These are phyloP conservation scores for Anagrus nilaparvatae DNA, from an alignment of 1,140 invertebrate species.

Conservation along the genomic window DNA sequence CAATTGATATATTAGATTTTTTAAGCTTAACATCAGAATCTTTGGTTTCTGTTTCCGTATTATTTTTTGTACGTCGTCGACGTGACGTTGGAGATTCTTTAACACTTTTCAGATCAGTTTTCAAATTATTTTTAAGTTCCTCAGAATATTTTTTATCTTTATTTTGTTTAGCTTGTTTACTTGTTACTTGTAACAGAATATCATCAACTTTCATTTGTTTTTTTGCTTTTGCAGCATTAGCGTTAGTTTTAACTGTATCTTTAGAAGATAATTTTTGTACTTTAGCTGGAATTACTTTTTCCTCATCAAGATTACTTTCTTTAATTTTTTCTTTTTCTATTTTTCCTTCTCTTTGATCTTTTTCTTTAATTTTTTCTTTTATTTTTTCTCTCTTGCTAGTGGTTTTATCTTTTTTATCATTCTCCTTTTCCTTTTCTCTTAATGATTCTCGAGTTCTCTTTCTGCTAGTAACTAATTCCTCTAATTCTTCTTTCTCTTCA, in stretches of 20 bases:
- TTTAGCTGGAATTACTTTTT: constrained; percentile 8
- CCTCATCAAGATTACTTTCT: constrained; percentile 31
- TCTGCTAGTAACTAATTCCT: constrained; percentile 18
- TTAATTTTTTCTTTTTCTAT: constrained; percentile 20
- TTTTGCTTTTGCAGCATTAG: constrained; percentile 20
- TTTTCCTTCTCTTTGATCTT: constrained; percentile 19
- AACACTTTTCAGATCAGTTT: constrained; percentile 2
- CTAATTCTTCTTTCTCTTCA: constrained; percentile 28
- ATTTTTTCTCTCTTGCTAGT: constrained; percentile 17
- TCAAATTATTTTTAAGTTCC: no score
- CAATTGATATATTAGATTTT: neutral
- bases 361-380: constrained; percentile 16
- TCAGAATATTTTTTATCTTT: no score
- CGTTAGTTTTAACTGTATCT: constrained; percentile 2
- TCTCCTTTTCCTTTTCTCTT: constrained; percentile 25
- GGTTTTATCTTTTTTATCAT: constrained; percentile 16
- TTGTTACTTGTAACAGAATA: constrained; percentile 37
- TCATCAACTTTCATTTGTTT: constrained; percentile 38
- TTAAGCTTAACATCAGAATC: constrained; percentile 7
- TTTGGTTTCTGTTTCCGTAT: constrained; percentile 2
- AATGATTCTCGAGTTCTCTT: constrained; percentile 32
- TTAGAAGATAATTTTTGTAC: constrained; percentile 16
- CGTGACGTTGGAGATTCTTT: constrained; percentile 21
- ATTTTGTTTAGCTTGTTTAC: constrained; percentile 31
- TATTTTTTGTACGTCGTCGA: constrained; percentile 28